Percentiles rank a stretch among this genome's conserved stretches.
These are phyloP conservation scores for Poecilia latipinna DNA, from an alignment of 2,113 vertebrate genomes.

Conservation along the genomic window DNA sequence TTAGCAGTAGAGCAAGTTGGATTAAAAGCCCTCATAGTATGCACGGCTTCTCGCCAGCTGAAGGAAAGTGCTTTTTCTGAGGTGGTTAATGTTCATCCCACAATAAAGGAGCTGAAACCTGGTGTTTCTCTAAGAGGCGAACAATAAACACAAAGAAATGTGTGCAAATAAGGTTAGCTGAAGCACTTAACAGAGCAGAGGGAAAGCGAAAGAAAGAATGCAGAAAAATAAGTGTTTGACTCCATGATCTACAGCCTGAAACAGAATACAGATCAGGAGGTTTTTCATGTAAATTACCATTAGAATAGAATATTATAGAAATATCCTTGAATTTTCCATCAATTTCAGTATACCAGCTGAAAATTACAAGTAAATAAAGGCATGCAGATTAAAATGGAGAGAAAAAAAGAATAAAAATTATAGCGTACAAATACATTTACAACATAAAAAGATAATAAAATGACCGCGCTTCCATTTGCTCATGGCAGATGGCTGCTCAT, in stretches of 20 bases:
- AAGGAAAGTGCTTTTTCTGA: slow-evolving; percentile 30
- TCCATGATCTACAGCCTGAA: too few relatives aligned
- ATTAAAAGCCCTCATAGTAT: slow-evolving; percentile 23
- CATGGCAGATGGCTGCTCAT: too few relatives aligned
- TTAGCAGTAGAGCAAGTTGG: slow-evolving; percentile 8
- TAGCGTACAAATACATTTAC: too few relatives aligned
- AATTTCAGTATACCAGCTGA: too few relatives aligned
- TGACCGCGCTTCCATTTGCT: too few relatives aligned
- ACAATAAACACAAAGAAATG: slow-evolving; percentile 5
- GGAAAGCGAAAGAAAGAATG: too few relatives aligned
- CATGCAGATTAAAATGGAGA: too few relatives aligned
- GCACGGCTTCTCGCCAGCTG: slow-evolving; percentile 7
- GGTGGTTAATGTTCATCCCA: slow-evolving; percentile 43
- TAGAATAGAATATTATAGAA: too few relatives aligned
- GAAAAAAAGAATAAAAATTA: too few relatives aligned
- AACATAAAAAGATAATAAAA: too few relatives aligned
- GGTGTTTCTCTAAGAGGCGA: slow-evolving; percentile 25
- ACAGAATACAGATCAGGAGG: not conserved
- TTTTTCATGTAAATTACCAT: not conserved
- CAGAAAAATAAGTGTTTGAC: not conserved
- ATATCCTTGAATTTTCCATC: too few relatives aligned
- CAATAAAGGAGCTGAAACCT: slow-evolving; percentile 48
- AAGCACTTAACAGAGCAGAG: slow-evolving; percentile 6
- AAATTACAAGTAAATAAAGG: too few relatives aligned
- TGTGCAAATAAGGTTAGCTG: slow-evolving; percentile 42